A percentile compares a stretch with the other conserved stretches of the same genome.
These are phyloP conservation scores for Chitala chitala DNA, from an alignment of 2,113 vertebrate genomes.

Conservation along the genomic window DNA sequence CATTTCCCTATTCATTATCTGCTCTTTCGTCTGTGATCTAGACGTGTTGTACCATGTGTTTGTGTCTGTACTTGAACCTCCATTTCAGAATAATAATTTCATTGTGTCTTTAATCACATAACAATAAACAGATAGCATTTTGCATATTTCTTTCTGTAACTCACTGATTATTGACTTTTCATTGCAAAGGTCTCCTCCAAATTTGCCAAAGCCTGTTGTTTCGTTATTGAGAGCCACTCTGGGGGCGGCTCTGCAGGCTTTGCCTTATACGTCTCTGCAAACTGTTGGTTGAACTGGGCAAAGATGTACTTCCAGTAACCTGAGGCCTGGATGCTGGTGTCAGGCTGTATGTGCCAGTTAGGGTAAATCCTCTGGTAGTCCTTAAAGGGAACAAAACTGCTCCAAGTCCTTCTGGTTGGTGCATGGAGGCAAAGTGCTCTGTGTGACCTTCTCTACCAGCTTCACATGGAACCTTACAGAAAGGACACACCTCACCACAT, in stretches of 20 bases:
- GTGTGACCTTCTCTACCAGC: constrained; percentile 45
- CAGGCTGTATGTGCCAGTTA: constrained; percentile 57
- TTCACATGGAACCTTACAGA: constrained; percentile 62
- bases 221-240: constrained; percentile 38
- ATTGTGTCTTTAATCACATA: too few species aligned
- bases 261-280: constrained; percentile 24
- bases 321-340: constrained; percentile 41
- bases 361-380: constrained; percentile 40
- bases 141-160: too few species aligned
- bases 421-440: constrained; percentile 39
- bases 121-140: too few species aligned
- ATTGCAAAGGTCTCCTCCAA: too few species aligned
- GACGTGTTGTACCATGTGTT: too few species aligned
- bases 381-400: constrained; percentile 27
- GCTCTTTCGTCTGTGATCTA: too few species aligned
- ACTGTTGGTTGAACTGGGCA: constrained; percentile 39
- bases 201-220: constrained; percentile 34
- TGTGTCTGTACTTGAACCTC: too few species aligned
- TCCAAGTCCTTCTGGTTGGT: constrained; percentile 47
- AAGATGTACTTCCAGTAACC: constrained; percentile 57
- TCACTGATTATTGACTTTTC: too few species aligned
- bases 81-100: too few species aligned
- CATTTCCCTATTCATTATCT: too few species aligned
- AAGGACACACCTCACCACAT: constrained; percentile 60
- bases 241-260: constrained; percentile 43